Base-by-base conservation (phyloP, 2,888 invertebrate species). In the Agrenia bidenticulata region DNA sequence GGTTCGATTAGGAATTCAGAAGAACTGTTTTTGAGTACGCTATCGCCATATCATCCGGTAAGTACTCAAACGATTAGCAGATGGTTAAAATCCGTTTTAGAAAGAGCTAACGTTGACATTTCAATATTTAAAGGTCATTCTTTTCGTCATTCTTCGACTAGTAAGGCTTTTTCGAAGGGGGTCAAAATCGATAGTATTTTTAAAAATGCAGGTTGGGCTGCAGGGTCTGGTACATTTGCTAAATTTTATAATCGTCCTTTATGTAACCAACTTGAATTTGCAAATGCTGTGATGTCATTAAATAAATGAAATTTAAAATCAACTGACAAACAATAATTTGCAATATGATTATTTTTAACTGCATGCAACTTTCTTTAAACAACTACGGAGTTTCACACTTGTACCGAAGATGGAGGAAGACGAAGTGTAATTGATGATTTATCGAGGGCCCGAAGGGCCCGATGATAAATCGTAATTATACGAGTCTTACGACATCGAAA, bases 21-120 rank as follows among this genome's bases (percentile, higher is more conserved):
- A 7, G 11, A 24, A 15, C 26, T 71, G 2, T 59, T 72, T 27
- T 1, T 71, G 17, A 17, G 63, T 32, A 13, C 54, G 11, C 1
- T 1, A 7, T 32, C 17, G 1, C 66, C 65, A 9, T 21, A 68
- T 57, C 42, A 45, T 1, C 15, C 50, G 13, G 68, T 66, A 13
- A 32, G 45, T 2, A 13, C 64, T 15, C 61, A 66, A n/a, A 71
- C 70, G 1, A 41, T 67, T 24, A 57, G 61, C 42, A 45, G 53
- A 32, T 67, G 67, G 67, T 32, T 67, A 0, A 39, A 37, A 27
- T 11, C 17, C 13, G 41, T 63, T 4, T 50, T 66, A 23, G 17
- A 37, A 2, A 2, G 1, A 2, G 11, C 61, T 23, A 57, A 53
- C 1, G 42, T 67, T 32, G 57, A 67, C 26, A 61, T 39, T 0